A percentile compares a stretch with the other conserved stretches of the same genome.
These are phyloP conservation scores for Columbina picui DNA, from an alignment of 2,113 vertebrate genomes.

Conservation along the genomic window DNA sequence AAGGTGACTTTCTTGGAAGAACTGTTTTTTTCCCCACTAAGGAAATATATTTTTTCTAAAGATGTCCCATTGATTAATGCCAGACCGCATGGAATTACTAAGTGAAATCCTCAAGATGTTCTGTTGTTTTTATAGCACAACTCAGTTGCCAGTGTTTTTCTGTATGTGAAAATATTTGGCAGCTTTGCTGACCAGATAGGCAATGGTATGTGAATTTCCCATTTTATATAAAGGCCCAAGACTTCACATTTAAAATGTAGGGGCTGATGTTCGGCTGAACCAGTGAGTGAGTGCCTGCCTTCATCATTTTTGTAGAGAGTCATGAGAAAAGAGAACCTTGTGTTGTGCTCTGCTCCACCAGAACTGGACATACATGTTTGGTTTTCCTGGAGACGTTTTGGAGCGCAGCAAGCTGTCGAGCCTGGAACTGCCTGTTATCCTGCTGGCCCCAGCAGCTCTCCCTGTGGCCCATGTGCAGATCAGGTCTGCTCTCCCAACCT, in stretches of 20 bases:
- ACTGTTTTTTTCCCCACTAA: not conserved
- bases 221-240: not conserved
- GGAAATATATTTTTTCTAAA: conserved; percentile 51
- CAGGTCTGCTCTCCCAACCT: not conserved
- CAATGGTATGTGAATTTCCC: not conserved
- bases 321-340: not conserved
- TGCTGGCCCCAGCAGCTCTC: not conserved
- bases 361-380: not conserved
- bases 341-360: not conserved
- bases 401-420: not conserved
- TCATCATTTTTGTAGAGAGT: not conserved
- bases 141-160: conserved; percentile 35
- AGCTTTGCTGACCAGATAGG: conserved; percentile 16
- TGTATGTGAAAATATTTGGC: conserved; percentile 49
- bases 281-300: not conserved
- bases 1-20: conserved; percentile 71
- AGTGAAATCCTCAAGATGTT: conserved; percentile 55
- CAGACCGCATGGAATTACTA: conserved; percentile 44
- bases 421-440: not conserved
- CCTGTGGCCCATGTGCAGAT: not conserved
- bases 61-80: conserved; percentile 70
- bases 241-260: conserved; percentile 16
- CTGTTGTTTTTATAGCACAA: conserved; percentile 66
- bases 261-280: not conserved
- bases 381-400: not conserved